phyloP scores from a whole-genome alignment of 1,140 invertebrate genomes.

The Phthorimaea operculella region DNA sequence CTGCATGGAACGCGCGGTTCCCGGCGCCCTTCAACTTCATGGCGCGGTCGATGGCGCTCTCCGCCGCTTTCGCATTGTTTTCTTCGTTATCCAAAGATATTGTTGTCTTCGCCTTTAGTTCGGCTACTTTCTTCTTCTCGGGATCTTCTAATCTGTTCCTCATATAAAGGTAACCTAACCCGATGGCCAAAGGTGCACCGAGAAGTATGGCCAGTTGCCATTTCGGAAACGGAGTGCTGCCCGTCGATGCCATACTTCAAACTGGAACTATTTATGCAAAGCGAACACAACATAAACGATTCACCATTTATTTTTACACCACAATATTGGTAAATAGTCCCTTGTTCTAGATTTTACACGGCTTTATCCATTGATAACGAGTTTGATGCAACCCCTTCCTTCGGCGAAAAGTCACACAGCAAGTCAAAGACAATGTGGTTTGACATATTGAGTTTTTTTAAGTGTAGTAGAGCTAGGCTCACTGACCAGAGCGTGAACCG shows the following conservation, averaged over 20 bases:
- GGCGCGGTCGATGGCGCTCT: constrained; percentile 76
- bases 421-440: constrained; percentile 9
- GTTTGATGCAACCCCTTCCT: neutral
- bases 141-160: constrained; percentile 69
- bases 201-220: constrained; percentile 83
- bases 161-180: constrained; percentile 84
- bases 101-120: constrained; percentile 66
- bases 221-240: constrained; percentile 64
- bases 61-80: constrained; percentile 44
- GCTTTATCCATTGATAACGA: constrained; percentile 8
- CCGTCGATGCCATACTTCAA: constrained; percentile 51
- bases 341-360: constrained; percentile 8
- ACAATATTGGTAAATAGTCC: neutral
- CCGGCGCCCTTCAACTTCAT: constrained; percentile 86
- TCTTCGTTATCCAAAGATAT: constrained; percentile 67
- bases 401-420: constrained; percentile 8
- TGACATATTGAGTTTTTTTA: no score
- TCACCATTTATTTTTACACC: constrained; percentile 1
- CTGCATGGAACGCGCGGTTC: constrained; percentile 87
- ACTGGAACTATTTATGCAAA: neutral
- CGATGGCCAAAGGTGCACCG: constrained; percentile 83
- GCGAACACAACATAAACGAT: constrained; percentile 2
- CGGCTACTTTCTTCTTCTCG: constrained; percentile 66
- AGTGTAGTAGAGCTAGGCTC: no score
- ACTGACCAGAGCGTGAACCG: no score